Evolutionary conservation across 2,888 invertebrate genomes (phyloP), one percentile per base, ranked within the genome.

Genomic region (Chirona hameri): DNA sequence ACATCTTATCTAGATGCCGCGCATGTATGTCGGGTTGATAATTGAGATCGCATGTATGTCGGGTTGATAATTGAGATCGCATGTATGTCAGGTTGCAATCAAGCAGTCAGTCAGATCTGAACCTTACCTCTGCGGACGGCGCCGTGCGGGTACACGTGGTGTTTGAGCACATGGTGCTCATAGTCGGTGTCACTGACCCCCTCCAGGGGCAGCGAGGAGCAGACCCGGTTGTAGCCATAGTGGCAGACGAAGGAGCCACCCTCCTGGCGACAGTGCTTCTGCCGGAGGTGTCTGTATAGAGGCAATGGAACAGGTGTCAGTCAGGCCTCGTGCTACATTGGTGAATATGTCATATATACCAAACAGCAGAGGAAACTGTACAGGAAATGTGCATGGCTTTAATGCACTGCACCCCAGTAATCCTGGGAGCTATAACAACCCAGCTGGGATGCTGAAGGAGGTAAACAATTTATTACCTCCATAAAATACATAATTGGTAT

Each of bases 131-230:
- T 80, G 12, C 29, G 48, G 3, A 80, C 15, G 27, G 52, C 48
- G 4, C 80, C 48, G 0, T 21, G 39, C 10, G 76, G 76, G 18
- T 46, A 52, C 14, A 89, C 88, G 86, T 91, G 90, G 87, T 91
- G 91, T 86, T 93, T 92, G 84, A 92, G 90, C 82, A 96, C 93
- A 88, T 97, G 96, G 85, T 93, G 93, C 89, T 95, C 93, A 88
- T 96, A 97, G 87, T 97, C 96, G 83, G 92, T 92, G 88, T 95
- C 95, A 84, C 93, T 93, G 84, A 96, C 94, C 86, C 96, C 96
- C 87, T 96, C 96, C 86, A 95, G 90, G n/a, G 96, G 96, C 85
- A 96, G 89, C 83, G 94, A 94, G 81, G 93, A 92, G 88, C 96
- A 97, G 80, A 96, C 94, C 82, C 93, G 93, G 89, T 96, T 95